Base-by-base conservation (phyloP, 2,888 invertebrate genomes). In the Platycheirus rosarum region DNA sequence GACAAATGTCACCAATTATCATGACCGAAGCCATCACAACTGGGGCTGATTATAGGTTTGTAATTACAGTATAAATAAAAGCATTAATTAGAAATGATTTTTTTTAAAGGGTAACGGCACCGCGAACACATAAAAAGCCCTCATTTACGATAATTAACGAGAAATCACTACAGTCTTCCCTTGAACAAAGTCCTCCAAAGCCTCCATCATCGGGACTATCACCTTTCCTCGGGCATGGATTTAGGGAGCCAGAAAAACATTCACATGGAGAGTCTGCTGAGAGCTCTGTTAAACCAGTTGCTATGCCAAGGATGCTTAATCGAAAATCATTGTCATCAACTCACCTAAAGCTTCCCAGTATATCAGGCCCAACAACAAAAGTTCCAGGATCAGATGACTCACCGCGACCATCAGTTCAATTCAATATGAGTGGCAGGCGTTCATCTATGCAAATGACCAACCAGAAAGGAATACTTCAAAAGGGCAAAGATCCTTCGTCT, bases 131-230 rank as follows among this genome's bases (percentile, higher is more conserved):
- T 86, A 92, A 93, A 70, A 93, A 94, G 88, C 92, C 93, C 6
- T 93, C 94, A 2, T 95, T 95, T 88, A 94, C 94, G 79, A 94
- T 95, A 85, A 91, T 95, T 73, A 92, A 93, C 11, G 93, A 94
- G 84, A 88, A 91, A 57, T 90, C 92, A 2, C 92, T 93, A 3
- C 89, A 90, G 46, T 90, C 91, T 13, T 92, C 93, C 11, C 90
- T 92, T 5, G 91, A 92, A n/a, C 88, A 89, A 26, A 91, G 91
- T 82, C 92, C 92, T 0, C 68, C 65, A 9, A 78, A 84, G 44
- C 16, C 35, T 16, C 71, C 73, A 7, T 53, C 57, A 1, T 86
- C 91, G 0, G 93, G 92, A 3, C 91, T 92, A 51, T 93, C 93
- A 8, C 94, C 94, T 2, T 94, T 94, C 82, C 91, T 92, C 87